phyloP scores from a whole-genome alignment of 1,140 invertebrate species.

The Saccostrea echinata region DNA sequence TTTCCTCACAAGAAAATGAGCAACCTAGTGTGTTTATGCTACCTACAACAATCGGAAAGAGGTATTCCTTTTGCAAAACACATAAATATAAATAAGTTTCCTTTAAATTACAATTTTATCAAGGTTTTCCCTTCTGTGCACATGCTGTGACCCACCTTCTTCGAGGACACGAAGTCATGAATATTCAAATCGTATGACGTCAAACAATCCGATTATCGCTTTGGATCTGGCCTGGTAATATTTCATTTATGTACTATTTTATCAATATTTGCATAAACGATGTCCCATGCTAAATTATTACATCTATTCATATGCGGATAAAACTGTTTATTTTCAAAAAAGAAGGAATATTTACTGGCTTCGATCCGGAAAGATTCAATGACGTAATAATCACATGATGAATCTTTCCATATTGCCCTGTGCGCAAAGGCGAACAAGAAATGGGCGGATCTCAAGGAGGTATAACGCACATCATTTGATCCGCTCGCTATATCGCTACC shows the following conservation, averaged over 20 bases:
- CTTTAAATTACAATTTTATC: not conserved
- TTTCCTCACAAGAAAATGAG: not conserved
- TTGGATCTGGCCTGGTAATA: not conserved
- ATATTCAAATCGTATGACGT: slow-evolving; percentile 6
- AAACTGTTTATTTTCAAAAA: not conserved
- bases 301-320: not conserved
- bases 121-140: not conserved
- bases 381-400: slow-evolving; percentile 22
- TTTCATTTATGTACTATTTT: too few relatives aligned
- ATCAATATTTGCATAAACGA: too few relatives aligned
- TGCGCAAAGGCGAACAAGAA: not conserved
- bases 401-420: not conserved
- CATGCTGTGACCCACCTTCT: not conserved
- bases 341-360: not conserved
- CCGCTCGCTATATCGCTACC: too few relatives aligned
- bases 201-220: not conserved
- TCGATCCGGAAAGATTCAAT: not conserved
- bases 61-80: not conserved
- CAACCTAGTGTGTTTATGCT: not conserved
- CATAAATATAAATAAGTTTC: not conserved
- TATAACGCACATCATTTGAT: too few relatives aligned
- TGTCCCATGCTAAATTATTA: not conserved
- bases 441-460: not conserved
- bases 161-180: not conserved
- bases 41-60: not conserved